Base-by-base conservation (phyloP, 2,888 invertebrate genomes). In the Drosophila mayaguana region DNA sequence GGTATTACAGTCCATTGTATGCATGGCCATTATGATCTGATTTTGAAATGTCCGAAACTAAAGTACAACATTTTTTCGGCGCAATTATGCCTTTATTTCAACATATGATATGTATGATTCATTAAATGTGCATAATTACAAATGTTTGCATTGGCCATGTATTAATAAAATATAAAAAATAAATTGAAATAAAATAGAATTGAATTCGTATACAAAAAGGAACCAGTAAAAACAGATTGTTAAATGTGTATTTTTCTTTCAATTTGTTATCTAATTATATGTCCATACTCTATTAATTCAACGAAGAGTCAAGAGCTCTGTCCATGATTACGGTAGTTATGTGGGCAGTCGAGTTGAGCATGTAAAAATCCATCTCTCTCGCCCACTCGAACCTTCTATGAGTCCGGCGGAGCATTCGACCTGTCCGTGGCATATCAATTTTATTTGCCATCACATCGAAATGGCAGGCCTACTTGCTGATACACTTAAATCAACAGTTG, bases 1-100 rank as follows among this genome's bases (percentile, higher is more conserved):
- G 50, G 51, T 22, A 60, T 75, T 60, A 66, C 34, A 11, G 54
- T 18, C 32, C 18, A 60, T 60, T 65, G 59, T 60, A 43, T 22
- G 22, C 14, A 18, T 18, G n/a, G 34, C 14, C 8, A 28, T 50
- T 50, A 43, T 43, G 55, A 38, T n/a, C 28, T 16, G 25, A 18
- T 38, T 56, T 63, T 20, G 50, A 34, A 67, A 42, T 55, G 25
- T 18, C 22, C 34, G 25, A 34, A 50, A 48, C 16, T 50, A 16
- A 7, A 56, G 43, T 38, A 38, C 8, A 68, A 38, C 51, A 46
- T 51, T 11, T 20, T 36, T 2, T n/a, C 14, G n/a, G 8, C 18
- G n/a, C 43, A 51, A 20, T 48, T 42, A 50, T 36, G n/a, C 18
- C 40, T 34, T 20, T 51, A 72, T 71, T 72, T 57, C 16, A 53